Conservation (phyloP, 2,797 vertebrate genomes). For the Pitangus sulphuratus region DNA sequence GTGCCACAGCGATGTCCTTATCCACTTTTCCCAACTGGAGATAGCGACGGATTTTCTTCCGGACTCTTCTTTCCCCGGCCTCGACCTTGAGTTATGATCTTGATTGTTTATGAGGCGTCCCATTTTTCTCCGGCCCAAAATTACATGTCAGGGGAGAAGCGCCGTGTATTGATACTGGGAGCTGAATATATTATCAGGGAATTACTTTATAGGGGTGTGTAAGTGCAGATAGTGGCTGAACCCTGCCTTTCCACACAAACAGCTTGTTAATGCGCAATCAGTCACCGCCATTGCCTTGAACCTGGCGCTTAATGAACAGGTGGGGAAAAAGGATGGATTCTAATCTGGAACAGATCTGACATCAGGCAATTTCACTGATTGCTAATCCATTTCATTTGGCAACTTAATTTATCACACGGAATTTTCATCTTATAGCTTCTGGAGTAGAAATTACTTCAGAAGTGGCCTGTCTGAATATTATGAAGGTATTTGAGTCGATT, state of each 20-base stretch:
- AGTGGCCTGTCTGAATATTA: conserved; percentile 64
- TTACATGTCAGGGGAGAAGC: conserved; percentile 56
- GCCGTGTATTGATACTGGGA: conserved; percentile 50
- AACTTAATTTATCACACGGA: conserved; percentile 79
- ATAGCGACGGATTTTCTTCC: background rate
- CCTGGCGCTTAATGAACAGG: conserved; percentile 78
- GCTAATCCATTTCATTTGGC: conserved; percentile 80
- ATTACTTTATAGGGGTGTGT: conserved; percentile 62
- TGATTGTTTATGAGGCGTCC: conserved; percentile 48
- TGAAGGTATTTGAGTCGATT: conserved; percentile 37
- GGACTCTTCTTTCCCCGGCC: background rate
- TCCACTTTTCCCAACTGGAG: background rate
- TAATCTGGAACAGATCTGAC: conserved; percentile 78
- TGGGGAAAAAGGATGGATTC: conserved; percentile 76
- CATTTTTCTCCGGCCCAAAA: conserved; percentile 55
- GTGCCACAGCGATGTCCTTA: background rate
- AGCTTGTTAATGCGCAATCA: conserved; percentile 79
- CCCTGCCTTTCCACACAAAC: conserved; percentile 69
- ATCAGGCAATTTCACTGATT: conserved; percentile 80
- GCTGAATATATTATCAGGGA: conserved; percentile 68
- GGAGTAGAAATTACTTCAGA: conserved; percentile 75
- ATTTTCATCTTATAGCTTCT: conserved; percentile 71
- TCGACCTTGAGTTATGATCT: conserved; percentile 62
- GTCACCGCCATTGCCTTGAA: conserved; percentile 74
- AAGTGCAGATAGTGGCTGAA: conserved; percentile 67